A percentile compares a stretch with the other conserved stretches of the same genome.
phyloP scores from a whole-genome alignment of 2,113 vertebrate genomes.

The Delphinapterus leucas region DNA sequence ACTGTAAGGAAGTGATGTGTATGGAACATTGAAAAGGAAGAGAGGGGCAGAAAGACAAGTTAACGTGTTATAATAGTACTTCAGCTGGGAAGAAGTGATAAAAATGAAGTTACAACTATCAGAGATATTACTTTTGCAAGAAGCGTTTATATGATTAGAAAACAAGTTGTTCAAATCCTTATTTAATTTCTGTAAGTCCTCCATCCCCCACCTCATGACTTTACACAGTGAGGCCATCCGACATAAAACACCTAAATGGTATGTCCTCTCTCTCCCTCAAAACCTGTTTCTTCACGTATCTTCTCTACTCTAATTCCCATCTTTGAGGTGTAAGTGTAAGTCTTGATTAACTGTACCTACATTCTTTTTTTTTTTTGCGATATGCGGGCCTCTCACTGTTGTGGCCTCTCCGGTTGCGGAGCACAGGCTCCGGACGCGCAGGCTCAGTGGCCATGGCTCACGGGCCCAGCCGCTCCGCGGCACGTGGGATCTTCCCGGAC shows the following conservation, averaged over 20 bases:
- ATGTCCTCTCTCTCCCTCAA: not conserved
- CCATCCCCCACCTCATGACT: not conserved
- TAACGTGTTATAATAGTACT: not conserved
- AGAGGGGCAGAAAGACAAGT: not conserved
- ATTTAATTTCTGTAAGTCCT: constrained; percentile 5
- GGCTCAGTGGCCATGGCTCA: too few species aligned
- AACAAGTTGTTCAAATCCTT: not conserved
- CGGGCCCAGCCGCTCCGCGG: too few species aligned
- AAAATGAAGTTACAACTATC: constrained; percentile 8
- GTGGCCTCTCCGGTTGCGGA: too few species aligned
- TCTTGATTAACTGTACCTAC: not conserved
- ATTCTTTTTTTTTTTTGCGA: not conserved
- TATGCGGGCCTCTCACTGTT: too few species aligned
- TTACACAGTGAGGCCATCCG: not conserved
- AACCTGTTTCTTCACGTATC: not conserved
- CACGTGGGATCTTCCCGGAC: too few species aligned
- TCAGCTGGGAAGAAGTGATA: not conserved
- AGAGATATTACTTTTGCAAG: not conserved
- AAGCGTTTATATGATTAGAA: constrained; percentile 21
- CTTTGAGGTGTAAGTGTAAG: constrained; percentile 12
- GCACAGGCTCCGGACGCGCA: too few species aligned
- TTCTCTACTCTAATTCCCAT: constrained; percentile 7
- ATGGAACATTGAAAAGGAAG: not conserved
- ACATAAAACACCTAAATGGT: not conserved
- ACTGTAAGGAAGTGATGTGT: not conserved